A percentile compares a stretch with the other conserved stretches of the same genome.
Evolutionary conservation across 2,888 invertebrate species (phyloP).

Genomic region (Rhagium mordax): DNA sequence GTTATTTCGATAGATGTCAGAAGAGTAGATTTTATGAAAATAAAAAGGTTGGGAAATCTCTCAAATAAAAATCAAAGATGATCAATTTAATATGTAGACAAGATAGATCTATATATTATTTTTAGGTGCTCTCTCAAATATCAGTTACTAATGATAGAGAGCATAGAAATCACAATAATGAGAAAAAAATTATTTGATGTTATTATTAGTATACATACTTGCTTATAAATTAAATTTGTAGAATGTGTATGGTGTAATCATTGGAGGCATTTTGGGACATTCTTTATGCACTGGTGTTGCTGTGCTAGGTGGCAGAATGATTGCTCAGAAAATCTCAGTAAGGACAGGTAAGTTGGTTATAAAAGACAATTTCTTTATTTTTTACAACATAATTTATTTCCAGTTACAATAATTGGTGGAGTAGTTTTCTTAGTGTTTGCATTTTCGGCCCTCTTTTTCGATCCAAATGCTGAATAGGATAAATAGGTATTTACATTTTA

Average conservation of each 20-base stretch:
- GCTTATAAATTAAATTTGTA: constrained; percentile 67
- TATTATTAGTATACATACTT: no score
- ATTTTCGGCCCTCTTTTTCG: constrained; percentile 90
- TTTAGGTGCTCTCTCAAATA: no score
- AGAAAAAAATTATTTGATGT: no score
- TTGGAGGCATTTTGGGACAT: constrained; percentile 96
- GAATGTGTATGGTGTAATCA: constrained; percentile 93
- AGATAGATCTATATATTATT: no score
- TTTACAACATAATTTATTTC: constrained; percentile 67
- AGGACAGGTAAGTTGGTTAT: constrained; percentile 82
- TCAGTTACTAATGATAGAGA: no score
- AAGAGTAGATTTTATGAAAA: no score
- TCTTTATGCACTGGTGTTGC: constrained; percentile 97
- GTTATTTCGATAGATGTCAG: no score
- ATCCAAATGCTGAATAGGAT: constrained; percentile 73
- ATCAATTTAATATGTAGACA: no score
- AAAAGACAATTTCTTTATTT: background rate
- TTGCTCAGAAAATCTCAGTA: constrained; percentile 97
- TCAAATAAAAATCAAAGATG: no score
- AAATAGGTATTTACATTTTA: constrained; percentile 6
- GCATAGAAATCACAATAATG: no score
- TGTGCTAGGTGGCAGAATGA: constrained; percentile 95
- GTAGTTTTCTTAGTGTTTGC: constrained; percentile 96
- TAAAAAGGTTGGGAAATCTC: no score
- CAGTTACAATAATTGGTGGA: constrained; percentile 97